phyloP scores from a whole-genome alignment of 92 coral and sea anemone genomes.

The Bergia sp. region DNA sequence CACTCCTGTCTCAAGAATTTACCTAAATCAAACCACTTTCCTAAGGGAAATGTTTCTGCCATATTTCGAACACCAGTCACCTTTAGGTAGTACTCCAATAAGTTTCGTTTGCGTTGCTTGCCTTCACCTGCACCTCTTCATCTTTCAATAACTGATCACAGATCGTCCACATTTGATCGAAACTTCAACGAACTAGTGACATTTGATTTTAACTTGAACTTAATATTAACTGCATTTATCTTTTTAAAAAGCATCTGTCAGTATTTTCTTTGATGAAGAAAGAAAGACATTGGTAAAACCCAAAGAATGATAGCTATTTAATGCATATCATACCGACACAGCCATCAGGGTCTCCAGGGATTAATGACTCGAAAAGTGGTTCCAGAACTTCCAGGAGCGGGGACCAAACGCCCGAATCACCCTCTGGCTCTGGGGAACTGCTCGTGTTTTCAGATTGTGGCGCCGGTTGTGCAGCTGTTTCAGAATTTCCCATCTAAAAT shows the following conservation, averaged over 20 bases:
- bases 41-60: neutral
- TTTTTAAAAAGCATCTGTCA: too few relatives aligned
- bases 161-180: neutral
- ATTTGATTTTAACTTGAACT: neutral
- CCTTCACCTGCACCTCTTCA: neutral
- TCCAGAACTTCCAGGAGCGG: neutral
- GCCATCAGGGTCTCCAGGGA: conserved; percentile 22
- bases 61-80: neutral
- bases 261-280: too few relatives aligned
- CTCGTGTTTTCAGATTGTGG: conserved; percentile 1
- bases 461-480: conserved; percentile 3
- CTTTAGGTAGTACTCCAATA: neutral
- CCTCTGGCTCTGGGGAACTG: neutral
- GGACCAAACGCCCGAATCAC: neutral
- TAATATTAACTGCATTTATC: too few relatives aligned
- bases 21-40: neutral
- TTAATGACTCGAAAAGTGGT: neutral
- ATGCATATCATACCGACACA: conserved; percentile 5
- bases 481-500: conserved; percentile 10
- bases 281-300: too few relatives aligned
- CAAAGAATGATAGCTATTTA: too few relatives aligned
- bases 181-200: neutral
- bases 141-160: neutral
- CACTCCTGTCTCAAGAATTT: too few relatives aligned
- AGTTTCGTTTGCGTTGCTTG: neutral